Base-by-base conservation (phyloP, 2,113 vertebrate species). In the Notarius lentiginosus region DNA sequence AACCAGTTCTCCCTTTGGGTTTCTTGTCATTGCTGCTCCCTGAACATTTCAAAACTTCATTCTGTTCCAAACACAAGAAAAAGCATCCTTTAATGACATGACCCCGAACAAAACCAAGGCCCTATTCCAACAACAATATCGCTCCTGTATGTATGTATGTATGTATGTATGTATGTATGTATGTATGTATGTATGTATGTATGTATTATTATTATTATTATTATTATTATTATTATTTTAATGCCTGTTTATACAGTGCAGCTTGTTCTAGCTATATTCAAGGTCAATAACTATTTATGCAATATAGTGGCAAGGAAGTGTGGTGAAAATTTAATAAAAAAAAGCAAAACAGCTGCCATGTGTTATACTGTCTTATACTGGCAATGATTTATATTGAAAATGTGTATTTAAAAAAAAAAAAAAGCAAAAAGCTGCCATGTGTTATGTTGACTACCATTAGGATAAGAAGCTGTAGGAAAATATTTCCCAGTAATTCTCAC, bases 1-100 rank as follows among this genome's bases (percentile, higher is more conserved):
- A 99, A 91, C 98, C 98, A 87, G 98, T 99, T 92, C 98, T 95
- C 63, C 98, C 98, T 96, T 99, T 99, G 86, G 96, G 97, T 95
- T 99, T 99, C 96, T 98, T 99, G 93, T 99, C 98, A 85, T 94
- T 97, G 93, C 94, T 96, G 96, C 95, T 94, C 91, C 96, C 92
- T 95, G 96, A 94, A 95, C 88, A 98, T 95, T 99, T 99, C 90
- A 98, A 96, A 92, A 98, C 96, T 94, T 99, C 98, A 76, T 95
- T 97, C 97, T 98, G 95, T 87, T 87, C 22, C 72, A 87, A 87
- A 87, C 63, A 77, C 72, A 87, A 87, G 68, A 83, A 77, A 66
- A 84, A n/a, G 14, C 34, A 83, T 76, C 79, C 51, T 22, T 75
- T 72, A 84, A 75, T 84, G 18, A 84, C 83, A 75, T 58, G 12